Conservation (phyloP, 2,797 vertebrate species). For the Champsocephalus esox region DNA sequence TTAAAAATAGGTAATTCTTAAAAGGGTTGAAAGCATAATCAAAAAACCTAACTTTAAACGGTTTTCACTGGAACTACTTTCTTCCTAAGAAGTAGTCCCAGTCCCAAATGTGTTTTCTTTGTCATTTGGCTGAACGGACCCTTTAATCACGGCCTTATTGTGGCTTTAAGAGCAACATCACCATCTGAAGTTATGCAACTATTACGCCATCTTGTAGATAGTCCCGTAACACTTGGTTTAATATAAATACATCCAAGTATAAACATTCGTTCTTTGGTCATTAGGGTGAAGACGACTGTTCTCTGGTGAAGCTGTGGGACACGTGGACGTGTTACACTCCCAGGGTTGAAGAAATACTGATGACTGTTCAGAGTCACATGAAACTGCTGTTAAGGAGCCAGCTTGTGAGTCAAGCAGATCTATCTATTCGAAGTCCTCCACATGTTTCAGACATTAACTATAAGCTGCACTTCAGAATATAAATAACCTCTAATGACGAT, state of each 20-base stretch:
- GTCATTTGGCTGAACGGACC: too few relatives aligned
- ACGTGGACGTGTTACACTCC: slow-evolving; percentile 7
- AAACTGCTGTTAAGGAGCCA: not conserved
- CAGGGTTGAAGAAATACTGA: slow-evolving; percentile 21
- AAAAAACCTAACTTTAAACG: not conserved
- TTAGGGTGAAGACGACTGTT: not conserved
- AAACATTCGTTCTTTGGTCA: too few relatives aligned
- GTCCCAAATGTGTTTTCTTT: too few relatives aligned
- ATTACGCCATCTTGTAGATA: too few relatives aligned
- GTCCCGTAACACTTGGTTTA: too few relatives aligned
- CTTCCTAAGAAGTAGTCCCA: too few relatives aligned
- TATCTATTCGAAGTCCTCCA: not conserved
- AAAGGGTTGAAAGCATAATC: not conserved
- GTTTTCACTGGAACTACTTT: not conserved
- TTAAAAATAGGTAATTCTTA: too few relatives aligned
- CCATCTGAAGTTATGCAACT: not conserved
- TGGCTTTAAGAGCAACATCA: not conserved
- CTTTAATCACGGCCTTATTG: too few relatives aligned
- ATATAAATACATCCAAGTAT: too few relatives aligned
- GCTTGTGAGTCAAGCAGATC: not conserved
- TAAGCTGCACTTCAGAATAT: not conserved
- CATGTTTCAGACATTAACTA: not conserved
- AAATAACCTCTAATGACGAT: not conserved
- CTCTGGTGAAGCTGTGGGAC: not conserved
- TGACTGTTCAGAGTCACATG: slow-evolving; percentile 10